phyloP scores from a whole-genome alignment of 2,888 invertebrate species.

The Exephanes ischioxanthus region DNA sequence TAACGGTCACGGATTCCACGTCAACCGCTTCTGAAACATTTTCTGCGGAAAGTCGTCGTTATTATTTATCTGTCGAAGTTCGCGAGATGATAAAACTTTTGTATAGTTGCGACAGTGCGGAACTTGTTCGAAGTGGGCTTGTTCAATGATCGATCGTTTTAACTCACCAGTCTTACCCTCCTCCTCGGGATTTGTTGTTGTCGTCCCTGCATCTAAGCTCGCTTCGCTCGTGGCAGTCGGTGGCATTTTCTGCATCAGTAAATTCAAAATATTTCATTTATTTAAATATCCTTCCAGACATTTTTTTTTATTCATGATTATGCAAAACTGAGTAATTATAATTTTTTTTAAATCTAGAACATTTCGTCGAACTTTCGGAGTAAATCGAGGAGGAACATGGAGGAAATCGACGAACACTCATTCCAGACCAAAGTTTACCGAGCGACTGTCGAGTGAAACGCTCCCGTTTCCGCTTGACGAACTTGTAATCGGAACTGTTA shows the following conservation, averaged over 20 bases:
- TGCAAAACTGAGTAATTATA: neutral
- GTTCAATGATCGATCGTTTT: neutral
- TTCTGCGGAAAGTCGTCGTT: neutral
- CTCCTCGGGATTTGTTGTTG: conserved; percentile 69
- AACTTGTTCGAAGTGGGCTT: neutral
- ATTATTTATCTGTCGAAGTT: neutral
- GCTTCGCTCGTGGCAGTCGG: conserved; percentile 68
- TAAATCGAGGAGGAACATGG: neutral
- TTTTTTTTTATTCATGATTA: neutral
- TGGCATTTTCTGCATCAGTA: conserved; percentile 79
- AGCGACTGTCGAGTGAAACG: conserved; percentile 22
- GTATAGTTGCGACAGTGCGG: too few relatives aligned
- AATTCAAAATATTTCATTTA: conserved; percentile 45
- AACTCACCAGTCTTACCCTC: conserved; percentile 73
- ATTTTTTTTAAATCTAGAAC: neutral
- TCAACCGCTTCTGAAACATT: conserved; percentile 61
- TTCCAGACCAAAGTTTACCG: neutral
- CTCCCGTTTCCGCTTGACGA: conserved; percentile 46
- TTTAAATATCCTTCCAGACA: neutral
- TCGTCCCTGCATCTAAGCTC: conserved; percentile 61
- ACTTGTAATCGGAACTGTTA: conserved; percentile 57
- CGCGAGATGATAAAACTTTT: too few relatives aligned
- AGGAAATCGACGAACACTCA: conserved; percentile 17
- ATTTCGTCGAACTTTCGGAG: neutral
- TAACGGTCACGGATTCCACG: conserved; percentile 71